These are phyloP conservation scores for Tragopan temminckii DNA, from an alignment of 2,797 vertebrate species.

Conservation along the genomic window DNA sequence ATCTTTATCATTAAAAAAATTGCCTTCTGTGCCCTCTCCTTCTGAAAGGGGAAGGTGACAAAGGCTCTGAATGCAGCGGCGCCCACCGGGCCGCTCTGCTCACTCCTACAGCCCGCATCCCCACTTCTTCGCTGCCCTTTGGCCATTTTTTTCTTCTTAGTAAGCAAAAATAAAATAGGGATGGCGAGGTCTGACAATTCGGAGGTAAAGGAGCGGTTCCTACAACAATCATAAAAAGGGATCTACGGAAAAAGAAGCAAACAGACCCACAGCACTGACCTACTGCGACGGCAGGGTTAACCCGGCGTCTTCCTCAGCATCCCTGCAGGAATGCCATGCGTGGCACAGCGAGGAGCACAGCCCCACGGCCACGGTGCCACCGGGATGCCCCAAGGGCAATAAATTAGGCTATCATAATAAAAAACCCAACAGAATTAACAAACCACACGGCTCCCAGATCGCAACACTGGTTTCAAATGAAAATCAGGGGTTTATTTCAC, in stretches of 20 bases:
- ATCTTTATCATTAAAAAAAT: not conserved
- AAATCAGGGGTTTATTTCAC: conserved; percentile 65
- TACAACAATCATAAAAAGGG: not conserved
- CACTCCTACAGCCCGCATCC: not conserved
- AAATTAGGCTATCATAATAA: not conserved
- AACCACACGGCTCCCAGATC: conserved; percentile 12
- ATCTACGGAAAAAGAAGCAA: not conserved
- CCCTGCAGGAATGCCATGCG: too few species aligned
- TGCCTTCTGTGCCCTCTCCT: not conserved
- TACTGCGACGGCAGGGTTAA: too few species aligned
- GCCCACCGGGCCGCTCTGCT: not conserved
- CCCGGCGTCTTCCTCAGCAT: too few species aligned
- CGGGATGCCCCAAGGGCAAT: not conserved
- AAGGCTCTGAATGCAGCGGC: not conserved
- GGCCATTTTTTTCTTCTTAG: not conserved
- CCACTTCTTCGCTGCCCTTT: not conserved
- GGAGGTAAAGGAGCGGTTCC: not conserved
- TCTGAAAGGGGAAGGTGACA: not conserved
- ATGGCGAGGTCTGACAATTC: not conserved
- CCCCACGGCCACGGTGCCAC: too few species aligned
- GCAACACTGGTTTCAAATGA: conserved; percentile 3
- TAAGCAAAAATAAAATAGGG: not conserved
- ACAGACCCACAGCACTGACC: too few species aligned
- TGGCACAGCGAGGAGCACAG: too few species aligned
- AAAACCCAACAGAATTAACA: not conserved